Evolutionary conservation across 2,113 vertebrate genomes (phyloP), one percentile per base, ranked within the genome.

Genomic region (Cyprinodon variegatus): DNA sequence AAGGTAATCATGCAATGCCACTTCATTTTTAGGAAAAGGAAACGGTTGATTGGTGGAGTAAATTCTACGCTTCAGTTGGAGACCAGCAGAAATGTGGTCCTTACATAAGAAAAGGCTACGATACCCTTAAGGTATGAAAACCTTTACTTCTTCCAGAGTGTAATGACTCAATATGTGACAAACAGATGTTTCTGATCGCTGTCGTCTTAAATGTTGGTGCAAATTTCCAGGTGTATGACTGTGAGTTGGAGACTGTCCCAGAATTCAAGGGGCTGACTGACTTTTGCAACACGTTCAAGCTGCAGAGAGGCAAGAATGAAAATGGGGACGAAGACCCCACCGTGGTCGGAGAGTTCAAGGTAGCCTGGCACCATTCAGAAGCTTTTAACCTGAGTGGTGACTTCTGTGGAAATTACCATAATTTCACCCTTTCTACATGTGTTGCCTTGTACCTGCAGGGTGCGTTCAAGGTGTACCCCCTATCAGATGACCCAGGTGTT

Each of bases 341-440:
- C n/a, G 95, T 99, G 64, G 98, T 96, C 0, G 98, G 98, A 68
- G 98, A 99, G 89, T 96, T 99, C 84, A 99, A 99, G 96, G 98
- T 98, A 72, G 17, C 41, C 63, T 38, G 14, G 61, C 41, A 11
- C 3, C 3, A 61, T 71, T 14, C 12, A 39, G 7, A 61, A 4
- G 2, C 61, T 1, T 3, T 12, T 5, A 11, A 29, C 9, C 17
- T 36, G 17, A 39, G 1, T 41, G 9, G 14, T 41, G 14, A 4
- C 4, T 14, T 43, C 29, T 17, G 22, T 13, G 53, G 14, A 60
- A 73, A 38, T 46, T 17, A 45, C 11, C 4, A 37, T 7, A n/a
- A 37, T 61, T 12, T 69, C 17, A 39, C 67, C 11, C 3, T 12
- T 45, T 61, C 41, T 40, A 13, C 65, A 6, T 65, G 3, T 13